These are phyloP conservation scores for Sericinus montela DNA, from an alignment of 2,888 invertebrate species.

Conservation along the genomic window DNA sequence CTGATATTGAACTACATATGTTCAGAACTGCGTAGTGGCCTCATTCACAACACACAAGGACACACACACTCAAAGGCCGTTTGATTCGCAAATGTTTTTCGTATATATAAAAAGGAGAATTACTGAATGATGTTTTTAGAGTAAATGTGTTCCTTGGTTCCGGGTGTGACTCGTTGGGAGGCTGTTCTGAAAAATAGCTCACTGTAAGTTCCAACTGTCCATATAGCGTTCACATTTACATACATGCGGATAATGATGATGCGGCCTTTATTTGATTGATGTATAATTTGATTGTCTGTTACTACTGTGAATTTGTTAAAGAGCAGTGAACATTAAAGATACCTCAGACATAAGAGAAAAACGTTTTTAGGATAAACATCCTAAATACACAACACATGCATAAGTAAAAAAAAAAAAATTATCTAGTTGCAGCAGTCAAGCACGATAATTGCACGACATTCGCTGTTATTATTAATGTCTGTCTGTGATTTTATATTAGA, in stretches of 20 bases:
- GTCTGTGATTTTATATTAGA: no score
- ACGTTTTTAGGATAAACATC: no score
- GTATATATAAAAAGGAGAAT: slow-evolving; percentile 42
- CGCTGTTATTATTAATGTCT: no score
- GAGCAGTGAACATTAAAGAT: no score
- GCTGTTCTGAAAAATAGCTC: slow-evolving; percentile 38
- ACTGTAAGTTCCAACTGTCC: slow-evolving; percentile 47
- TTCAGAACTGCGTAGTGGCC: slow-evolving; percentile 20
- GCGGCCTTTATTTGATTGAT: not conserved
- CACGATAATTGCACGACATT: no score
- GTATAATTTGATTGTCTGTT: no score
- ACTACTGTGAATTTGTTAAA: no score
- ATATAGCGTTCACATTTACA: slow-evolving; percentile 34
- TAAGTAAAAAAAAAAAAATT: no score
- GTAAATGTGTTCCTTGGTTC: slow-evolving; percentile 47
- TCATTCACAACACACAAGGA: slow-evolving; percentile 38
- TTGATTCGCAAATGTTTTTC: slow-evolving; percentile 51
- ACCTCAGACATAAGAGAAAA: no score
- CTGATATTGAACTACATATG: slow-evolving; percentile 39
- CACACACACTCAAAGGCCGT: slow-evolving; percentile 44
- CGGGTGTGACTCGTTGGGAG: slow-evolving; percentile 28
- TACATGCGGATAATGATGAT: not conserved
- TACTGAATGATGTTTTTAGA: slow-evolving; percentile 40
- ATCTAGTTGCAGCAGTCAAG: no score
- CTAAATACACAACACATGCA: no score